Evolutionary conservation across 2,113 vertebrate species (phyloP).

Genomic region (Odocoileus hemionus): DNA sequence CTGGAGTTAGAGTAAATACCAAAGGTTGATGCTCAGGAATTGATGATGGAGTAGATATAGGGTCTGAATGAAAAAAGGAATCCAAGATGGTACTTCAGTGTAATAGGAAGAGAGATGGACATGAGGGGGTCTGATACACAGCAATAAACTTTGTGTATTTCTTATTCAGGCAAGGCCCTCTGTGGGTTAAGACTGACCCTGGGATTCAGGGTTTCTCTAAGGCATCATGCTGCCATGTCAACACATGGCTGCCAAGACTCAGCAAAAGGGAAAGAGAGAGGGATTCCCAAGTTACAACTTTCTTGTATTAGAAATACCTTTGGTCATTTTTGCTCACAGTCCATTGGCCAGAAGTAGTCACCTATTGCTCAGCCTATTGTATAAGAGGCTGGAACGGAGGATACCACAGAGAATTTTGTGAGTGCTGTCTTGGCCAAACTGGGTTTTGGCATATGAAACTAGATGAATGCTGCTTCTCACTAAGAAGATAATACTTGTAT

Average conservation of each 20-base stretch:
- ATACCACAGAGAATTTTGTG: accelerated
- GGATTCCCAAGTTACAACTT: neutral
- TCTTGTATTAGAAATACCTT: neutral
- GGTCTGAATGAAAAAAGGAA: neutral
- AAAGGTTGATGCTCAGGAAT: neutral
- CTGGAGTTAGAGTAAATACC: neutral
- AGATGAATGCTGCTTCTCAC: neutral
- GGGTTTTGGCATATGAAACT: neutral
- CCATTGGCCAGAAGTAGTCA: neutral
- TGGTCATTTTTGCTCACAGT: no score
- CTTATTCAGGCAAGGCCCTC: neutral
- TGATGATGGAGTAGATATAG: neutral
- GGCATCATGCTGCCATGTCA: accelerated
- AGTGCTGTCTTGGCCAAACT: accelerated
- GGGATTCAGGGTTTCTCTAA: neutral
- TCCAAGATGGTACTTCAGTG: no score
- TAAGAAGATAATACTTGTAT: neutral
- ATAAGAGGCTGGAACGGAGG: neutral
- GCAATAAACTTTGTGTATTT: neutral
- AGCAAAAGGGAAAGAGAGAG: neutral
- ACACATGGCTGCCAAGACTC: neutral
- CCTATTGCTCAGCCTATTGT: neutral
- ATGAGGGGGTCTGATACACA: neutral
- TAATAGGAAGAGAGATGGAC: neutral
- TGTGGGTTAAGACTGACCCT: neutral